Base-by-base conservation (phyloP, 2,113 vertebrate species). In the Litocranius walleri region DNA sequence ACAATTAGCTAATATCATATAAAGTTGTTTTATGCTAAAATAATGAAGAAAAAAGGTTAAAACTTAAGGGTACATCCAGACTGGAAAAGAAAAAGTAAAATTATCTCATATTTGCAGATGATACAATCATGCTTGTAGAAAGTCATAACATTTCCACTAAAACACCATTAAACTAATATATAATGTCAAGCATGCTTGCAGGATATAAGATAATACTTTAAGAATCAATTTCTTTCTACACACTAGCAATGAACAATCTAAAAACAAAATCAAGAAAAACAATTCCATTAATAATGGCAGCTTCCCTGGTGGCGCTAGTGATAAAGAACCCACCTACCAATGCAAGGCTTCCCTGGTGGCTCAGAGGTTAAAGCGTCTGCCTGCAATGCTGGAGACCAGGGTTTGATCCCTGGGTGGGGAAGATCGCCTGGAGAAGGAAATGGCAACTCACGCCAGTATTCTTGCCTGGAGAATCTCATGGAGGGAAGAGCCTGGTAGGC, bases 21-120 rank as follows among this genome's bases (percentile, higher is more conserved):
- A 93, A 92, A 12, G 91, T 40, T 48, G 78, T 52, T 92, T 96
- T 90, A 93, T 82, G 27, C 14, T 56, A 93, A 96, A 96, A 77
- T 84, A 95, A 91, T 82, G 21, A 85, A 92, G 30, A 61, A 85
- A 91, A 97, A 97, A 54, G 7, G 14, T 85, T 84, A 90, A 85
- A 97, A 77, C 8, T 71, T 84, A 93, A 81, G 27, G 30, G 33
- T 57, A 64, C 8, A 85, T 45, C 54, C 30, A 78, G 50, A 78
- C 10, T 83, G 17, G 25, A 96, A 90, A 92, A 23, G 13, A 83
- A 94, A 6, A 95, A 67, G 17, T 90, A 87, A 91, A 94, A 95
- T 43, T 83, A 87, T 23, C 45, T 95, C 59, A 57, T 86, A 82
- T 50, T 90, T 87, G 50, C n/a, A 92, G 40, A 94, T 67, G 59